Conservation (phyloP, 2,888 invertebrate genomes). For the Synergus gifuensis region DNA sequence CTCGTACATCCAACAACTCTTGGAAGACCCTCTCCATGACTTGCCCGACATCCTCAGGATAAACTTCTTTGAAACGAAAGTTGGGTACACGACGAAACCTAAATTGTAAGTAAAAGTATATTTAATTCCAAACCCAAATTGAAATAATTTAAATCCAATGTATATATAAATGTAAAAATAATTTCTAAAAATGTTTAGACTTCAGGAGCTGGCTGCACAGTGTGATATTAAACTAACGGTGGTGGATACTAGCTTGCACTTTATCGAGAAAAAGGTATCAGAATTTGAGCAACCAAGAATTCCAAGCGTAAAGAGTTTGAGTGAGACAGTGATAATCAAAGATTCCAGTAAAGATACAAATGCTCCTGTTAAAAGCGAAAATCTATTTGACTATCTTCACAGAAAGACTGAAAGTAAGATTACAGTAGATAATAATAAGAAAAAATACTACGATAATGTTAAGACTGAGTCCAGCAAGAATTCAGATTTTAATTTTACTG, state of each 20-base stretch:
- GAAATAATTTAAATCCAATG: conserved; percentile 16
- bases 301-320: conserved; percentile 58
- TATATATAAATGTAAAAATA: conserved; percentile 19
- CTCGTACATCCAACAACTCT: conserved; percentile 67
- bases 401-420: conserved; percentile 61
- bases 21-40: conserved; percentile 62
- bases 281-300: conserved; percentile 61
- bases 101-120: conserved; percentile 65
- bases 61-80: conserved; percentile 68
- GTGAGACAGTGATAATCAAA: conserved; percentile 56
- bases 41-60: conserved; percentile 63
- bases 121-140: conserved; percentile 10
- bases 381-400: conserved; percentile 65
- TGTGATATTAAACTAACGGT: conserved; percentile 64
- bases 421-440: conserved; percentile 55
- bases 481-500: conserved; percentile 32
- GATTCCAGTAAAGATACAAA: background rate
- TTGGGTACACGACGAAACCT: conserved; percentile 68
- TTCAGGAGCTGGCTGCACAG: conserved; percentile 61
- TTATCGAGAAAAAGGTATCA: conserved; percentile 69
- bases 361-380: conserved; percentile 50
- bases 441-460: conserved; percentile 53
- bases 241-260: conserved; percentile 66
- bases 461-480: conserved; percentile 24
- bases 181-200: conserved; percentile 56